These are phyloP conservation scores for Fabriciana adippe DNA, from an alignment of 2,888 invertebrate genomes.

Conservation along the genomic window DNA sequence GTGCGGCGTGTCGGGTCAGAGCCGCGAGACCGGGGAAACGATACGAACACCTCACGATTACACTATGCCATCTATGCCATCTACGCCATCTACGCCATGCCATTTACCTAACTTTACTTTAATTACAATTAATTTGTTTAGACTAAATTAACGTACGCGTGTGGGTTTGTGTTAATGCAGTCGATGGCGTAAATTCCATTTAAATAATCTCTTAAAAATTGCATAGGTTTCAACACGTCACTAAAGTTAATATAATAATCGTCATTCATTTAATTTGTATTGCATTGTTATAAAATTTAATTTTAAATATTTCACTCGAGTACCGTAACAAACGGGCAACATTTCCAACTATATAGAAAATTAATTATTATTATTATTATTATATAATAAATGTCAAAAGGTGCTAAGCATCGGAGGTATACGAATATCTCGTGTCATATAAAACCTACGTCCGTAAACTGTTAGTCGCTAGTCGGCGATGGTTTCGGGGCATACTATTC, in stretches of 20 bases:
- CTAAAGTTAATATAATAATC: conserved; percentile 29
- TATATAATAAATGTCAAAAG: conserved; percentile 36
- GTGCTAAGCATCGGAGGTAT: conserved; percentile 33
- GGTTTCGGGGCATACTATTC: conserved; percentile 1
- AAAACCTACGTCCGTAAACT: conserved; percentile 33
- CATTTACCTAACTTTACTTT: conserved; percentile 38
- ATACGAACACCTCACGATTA: conserved; percentile 44
- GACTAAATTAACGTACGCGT: conserved; percentile 65
- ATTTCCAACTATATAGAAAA: conserved; percentile 22
- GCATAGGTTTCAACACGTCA: conserved; percentile 28
- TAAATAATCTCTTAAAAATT: conserved; percentile 36
- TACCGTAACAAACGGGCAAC: conserved; percentile 16
- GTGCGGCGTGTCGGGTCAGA: conserved; percentile 41
- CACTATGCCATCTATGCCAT: conserved; percentile 26
- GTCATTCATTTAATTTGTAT: conserved; percentile 30
- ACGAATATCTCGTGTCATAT: conserved; percentile 34
- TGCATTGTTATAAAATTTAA: conserved; percentile 38
- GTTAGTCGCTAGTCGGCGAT: conserved; percentile 22
- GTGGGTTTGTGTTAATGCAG: conserved; percentile 81
- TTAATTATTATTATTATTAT: conserved; percentile 10
- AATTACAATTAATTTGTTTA: conserved; percentile 45
- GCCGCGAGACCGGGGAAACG: conserved; percentile 47
- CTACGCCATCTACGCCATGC: no score
- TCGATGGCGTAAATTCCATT: conserved; percentile 39
- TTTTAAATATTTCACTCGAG: conserved; percentile 26